A percentile compares a stretch with the other conserved stretches of the same genome.
Conservation (phyloP, 2,113 vertebrate species). For the Ahaetulla prasina region DNA sequence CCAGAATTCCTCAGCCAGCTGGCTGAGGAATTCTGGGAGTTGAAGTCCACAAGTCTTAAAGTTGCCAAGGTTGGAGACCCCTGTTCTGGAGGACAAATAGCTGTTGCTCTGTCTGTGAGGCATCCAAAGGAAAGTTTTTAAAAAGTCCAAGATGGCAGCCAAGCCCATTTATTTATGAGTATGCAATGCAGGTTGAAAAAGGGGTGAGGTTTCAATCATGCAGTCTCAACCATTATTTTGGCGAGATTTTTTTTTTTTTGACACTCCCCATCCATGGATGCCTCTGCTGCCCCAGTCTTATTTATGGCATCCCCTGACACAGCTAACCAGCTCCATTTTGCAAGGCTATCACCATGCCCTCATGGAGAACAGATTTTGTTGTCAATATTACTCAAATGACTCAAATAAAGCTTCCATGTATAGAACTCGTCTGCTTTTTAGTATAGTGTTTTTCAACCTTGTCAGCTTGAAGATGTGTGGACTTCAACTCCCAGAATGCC, state of each 20-base stretch:
- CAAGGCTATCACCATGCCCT: not conserved
- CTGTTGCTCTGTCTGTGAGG: not conserved
- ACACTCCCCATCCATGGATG: not conserved
- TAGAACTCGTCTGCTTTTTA: not conserved
- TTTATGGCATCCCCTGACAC: not conserved
- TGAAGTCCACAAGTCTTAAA: too few species aligned
- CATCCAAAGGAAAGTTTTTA: not conserved
- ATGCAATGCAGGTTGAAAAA: too few species aligned
- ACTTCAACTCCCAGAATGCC: not conserved
- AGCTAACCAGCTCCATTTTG: not conserved
- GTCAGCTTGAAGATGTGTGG: not conserved
- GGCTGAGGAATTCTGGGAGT: too few species aligned
- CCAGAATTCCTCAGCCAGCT: too few species aligned
- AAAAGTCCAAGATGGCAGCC: not conserved
- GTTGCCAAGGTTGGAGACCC: too few species aligned
- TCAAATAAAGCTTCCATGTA: not conserved
- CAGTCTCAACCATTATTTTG: not conserved
- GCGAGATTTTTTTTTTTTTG: not conserved
- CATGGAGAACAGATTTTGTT: not conserved
- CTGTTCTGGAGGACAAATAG: not conserved
- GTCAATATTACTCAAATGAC: not conserved
- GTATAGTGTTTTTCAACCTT: not conserved
- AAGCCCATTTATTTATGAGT: not conserved
- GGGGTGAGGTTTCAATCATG: too few species aligned
- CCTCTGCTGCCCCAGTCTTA: not conserved